These are phyloP conservation scores for Oriolus oriolus DNA, from an alignment of 2,113 vertebrate genomes.

Conservation along the genomic window DNA sequence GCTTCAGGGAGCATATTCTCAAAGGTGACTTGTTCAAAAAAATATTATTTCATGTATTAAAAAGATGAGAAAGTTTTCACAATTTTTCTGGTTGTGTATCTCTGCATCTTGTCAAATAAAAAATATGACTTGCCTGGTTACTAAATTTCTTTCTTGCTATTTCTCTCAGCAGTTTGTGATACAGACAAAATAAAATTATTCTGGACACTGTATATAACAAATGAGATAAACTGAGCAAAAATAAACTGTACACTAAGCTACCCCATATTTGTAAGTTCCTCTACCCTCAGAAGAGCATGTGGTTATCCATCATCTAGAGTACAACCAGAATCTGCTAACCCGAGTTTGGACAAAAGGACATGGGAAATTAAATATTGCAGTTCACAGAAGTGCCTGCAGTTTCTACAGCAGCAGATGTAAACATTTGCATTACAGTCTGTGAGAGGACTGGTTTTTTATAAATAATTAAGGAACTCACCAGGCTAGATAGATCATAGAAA, in stretches of 20 bases:
- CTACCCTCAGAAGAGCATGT: background rate
- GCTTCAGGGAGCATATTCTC: background rate
- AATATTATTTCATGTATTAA: background rate
- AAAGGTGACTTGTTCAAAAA: background rate
- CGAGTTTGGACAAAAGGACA: background rate
- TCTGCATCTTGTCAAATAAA: background rate
- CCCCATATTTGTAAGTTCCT: background rate
- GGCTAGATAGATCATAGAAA: conserved; percentile 99
- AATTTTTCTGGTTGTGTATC: background rate
- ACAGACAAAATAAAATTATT: background rate
- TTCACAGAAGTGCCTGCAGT: background rate
- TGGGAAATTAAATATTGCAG: background rate
- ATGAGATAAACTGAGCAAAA: background rate
- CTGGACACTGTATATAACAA: background rate
- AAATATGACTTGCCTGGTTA: background rate
- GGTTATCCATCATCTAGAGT: background rate
- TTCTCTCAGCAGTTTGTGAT: background rate
- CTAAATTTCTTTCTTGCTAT: background rate
- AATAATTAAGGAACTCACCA: conserved; percentile 88
- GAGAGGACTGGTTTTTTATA: background rate
- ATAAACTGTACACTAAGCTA: background rate
- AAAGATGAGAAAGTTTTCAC: background rate
- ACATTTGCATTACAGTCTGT: background rate
- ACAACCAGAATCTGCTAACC: background rate
- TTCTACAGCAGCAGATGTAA: background rate